Conservation (phyloP, 2,888 invertebrate genomes). For the Sarcophaga variegata region DNA sequence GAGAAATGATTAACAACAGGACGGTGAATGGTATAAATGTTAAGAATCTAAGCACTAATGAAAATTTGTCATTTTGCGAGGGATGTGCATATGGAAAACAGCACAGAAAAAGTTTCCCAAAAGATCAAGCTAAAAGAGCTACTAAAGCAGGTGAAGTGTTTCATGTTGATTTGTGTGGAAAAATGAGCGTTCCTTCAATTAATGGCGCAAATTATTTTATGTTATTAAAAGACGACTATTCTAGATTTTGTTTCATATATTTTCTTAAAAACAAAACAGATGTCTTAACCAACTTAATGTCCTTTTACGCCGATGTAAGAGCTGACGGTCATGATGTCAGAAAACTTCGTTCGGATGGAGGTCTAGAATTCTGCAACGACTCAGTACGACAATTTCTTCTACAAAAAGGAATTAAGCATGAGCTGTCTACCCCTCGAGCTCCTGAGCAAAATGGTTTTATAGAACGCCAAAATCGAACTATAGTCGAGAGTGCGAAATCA, state of each 20-base stretch:
- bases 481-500: too few relatives aligned
- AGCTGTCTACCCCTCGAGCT: constrained; percentile 35
- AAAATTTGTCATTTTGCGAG: neutral
- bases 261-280: constrained; percentile 69
- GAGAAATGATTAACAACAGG: neutral
- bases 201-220: constrained; percentile 71
- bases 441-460: too few relatives aligned
- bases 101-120: neutral
- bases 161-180: constrained; percentile 70
- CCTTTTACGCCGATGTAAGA: constrained; percentile 57
- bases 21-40: neutral
- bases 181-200: constrained; percentile 66
- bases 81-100: too few relatives aligned
- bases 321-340: constrained; percentile 60
- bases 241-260: constrained; percentile 66
- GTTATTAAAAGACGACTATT: constrained; percentile 69
- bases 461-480: too few relatives aligned
- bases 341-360: constrained; percentile 59
- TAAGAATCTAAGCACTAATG: neutral
- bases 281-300: constrained; percentile 56
- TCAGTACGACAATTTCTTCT: neutral
- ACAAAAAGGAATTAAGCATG: constrained; percentile 56
- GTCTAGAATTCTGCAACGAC: constrained; percentile 63
- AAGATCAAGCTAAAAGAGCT: neutral
- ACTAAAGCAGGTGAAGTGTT: constrained; percentile 54